Evolutionary conservation across 2,797 vertebrate species (phyloP), one percentile per base, ranked within the genome.

Genomic region (Phrynocephalus vlangalii): DNA sequence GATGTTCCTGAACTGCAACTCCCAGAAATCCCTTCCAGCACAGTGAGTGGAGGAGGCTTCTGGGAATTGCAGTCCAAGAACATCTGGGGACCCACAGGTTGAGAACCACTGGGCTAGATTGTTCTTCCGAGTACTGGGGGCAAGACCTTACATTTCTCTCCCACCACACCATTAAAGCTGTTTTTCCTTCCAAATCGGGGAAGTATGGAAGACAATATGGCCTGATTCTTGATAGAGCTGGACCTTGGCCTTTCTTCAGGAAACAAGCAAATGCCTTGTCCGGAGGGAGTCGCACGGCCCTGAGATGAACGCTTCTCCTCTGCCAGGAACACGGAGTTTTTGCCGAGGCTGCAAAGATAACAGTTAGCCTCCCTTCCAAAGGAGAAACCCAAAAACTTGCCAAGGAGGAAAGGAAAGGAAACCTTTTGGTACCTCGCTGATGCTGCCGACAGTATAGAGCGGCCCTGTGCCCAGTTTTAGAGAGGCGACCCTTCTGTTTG

Each of bases 301-400:
- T 56, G 72, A 82, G 26, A 60, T 18, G 5, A 3, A 11, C 4
- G 24, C 9, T 82, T 56, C 3, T 77, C 26, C 22, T 56, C 9
- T 56, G 52, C 38, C 60, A 76, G 60, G 71, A 71, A 81, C 56
- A 67, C 56, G 0, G 15, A 52, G 24, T 70, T 71, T 83, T n/a
- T n/a, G 60, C 16, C 9, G 10, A 71, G 73, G 63, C 73, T 9
- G 63, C 16, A 38, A 28, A 70, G 86, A 83, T 87, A 87, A 83
- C 30, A 15, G 24, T 1, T 3, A 0, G 1, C 52, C 20, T 28
- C 60, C 44, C 15, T 24, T 20, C 60, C 6, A 18, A 18, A 16
- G 52, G 24, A 20, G 56, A n/a, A 30, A 79, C 10, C 11, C 3
- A 80, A 30, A 15, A 70, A 7, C 50, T 38, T 0, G 0, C 28